These are phyloP conservation scores for Calyptommatus sinebrachiatus DNA, from an alignment of 2,113 vertebrate species.

Conservation along the genomic window DNA sequence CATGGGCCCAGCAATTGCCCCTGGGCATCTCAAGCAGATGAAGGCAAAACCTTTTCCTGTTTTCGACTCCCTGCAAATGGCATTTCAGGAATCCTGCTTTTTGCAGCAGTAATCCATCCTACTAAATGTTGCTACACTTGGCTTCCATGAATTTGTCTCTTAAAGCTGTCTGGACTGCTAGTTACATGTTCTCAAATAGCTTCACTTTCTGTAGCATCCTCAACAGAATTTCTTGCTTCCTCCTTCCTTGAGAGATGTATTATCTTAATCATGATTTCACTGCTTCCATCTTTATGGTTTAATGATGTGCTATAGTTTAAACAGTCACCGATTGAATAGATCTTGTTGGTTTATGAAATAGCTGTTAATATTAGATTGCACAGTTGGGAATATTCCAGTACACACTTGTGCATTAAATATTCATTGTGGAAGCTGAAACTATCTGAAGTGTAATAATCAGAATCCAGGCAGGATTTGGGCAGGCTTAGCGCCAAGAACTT, in stretches of 20 bases:
- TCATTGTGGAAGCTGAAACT: conserved; percentile 62
- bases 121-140: too few relatives aligned
- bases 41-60: too few relatives aligned
- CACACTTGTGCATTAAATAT: conserved; percentile 64
- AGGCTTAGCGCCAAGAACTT: conserved; percentile 37
- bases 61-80: too few relatives aligned
- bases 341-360: conserved; percentile 69
- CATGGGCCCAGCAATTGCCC: not conserved
- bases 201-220: not conserved
- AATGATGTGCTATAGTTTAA: conserved; percentile 55
- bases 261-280: conserved; percentile 52
- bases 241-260: not conserved
- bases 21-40: too few relatives aligned
- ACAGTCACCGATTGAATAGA: conserved; percentile 61
- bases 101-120: too few relatives aligned
- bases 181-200: too few relatives aligned
- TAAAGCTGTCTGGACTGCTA: too few relatives aligned
- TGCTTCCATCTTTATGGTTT: conserved; percentile 45
- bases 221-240: conserved; percentile 2
- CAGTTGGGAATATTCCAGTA: conserved; percentile 55
- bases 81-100: too few relatives aligned
- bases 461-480: conserved; percentile 56
- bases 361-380: conserved; percentile 60
- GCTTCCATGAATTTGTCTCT: too few relatives aligned
- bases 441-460: conserved; percentile 61